Conservation (phyloP, 1,140 invertebrate species). For the Araneus ventricosus region DNA sequence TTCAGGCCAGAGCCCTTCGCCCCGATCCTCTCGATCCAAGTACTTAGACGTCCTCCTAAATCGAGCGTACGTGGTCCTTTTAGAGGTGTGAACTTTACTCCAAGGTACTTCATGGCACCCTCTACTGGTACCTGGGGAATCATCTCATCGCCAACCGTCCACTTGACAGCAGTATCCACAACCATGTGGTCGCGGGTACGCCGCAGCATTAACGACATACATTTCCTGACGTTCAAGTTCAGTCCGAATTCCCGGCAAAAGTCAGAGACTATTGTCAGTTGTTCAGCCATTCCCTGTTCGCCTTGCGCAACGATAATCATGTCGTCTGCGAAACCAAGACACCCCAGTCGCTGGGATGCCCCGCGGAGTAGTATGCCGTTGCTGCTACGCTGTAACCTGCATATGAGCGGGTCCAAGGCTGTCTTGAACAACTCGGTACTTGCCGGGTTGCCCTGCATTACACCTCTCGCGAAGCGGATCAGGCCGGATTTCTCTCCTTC, state of each 20-base stretch:
- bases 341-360: background rate
- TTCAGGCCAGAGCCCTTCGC: no score
- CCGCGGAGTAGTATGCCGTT: background rate
- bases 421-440: background rate
- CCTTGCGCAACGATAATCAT: background rate
- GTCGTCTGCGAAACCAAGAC: background rate
- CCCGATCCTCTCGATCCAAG: no score
- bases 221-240: background rate
- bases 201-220: background rate
- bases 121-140: no score
- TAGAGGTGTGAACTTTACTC: no score
- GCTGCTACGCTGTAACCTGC: background rate
- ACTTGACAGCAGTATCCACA: no score
- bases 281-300: background rate
- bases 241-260: background rate
- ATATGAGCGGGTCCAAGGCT: background rate
- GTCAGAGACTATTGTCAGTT: background rate
- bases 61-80: no score
- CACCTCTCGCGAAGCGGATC: background rate
- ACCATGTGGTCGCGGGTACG: background rate
- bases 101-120: no score
- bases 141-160: background rate
- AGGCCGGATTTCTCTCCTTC: background rate
- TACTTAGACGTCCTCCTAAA: no score
- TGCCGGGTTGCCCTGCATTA: background rate